phyloP scores from a whole-genome alignment of 2,797 vertebrate genomes.

The Bufotes viridis region DNA sequence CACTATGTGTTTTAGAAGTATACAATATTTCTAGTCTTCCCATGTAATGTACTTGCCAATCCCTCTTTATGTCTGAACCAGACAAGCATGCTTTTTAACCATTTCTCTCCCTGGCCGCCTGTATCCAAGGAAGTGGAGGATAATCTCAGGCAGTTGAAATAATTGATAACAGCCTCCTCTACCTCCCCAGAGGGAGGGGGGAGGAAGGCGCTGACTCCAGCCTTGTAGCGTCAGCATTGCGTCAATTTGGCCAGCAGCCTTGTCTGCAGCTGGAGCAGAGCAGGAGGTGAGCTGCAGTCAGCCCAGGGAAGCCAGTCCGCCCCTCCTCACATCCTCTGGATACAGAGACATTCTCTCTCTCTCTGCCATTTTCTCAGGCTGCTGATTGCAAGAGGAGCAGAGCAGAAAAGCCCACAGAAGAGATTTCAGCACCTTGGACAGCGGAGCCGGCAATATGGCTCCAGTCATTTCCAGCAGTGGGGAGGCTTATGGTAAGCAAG shows the following conservation, averaged over 20 bases:
- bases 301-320: constrained; percentile 64
- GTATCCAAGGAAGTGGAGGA: constrained; percentile 59
- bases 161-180: constrained; percentile 74
- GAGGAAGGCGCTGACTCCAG: constrained; percentile 81
- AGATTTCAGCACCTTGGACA: constrained; percentile 84
- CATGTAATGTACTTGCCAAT: constrained; percentile 8
- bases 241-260: constrained; percentile 84
- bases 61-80: constrained; percentile 8
- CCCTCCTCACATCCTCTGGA: constrained; percentile 30
- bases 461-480: constrained; percentile 79
- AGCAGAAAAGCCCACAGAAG: neutral
- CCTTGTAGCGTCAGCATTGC: constrained; percentile 90
- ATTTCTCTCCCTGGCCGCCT: constrained; percentile 38
- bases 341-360: constrained; percentile 63
- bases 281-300: constrained; percentile 71
- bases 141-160: constrained; percentile 75
- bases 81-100: constrained; percentile 24
- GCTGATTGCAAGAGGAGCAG: constrained; percentile 33
- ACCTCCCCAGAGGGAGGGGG: constrained; percentile 68
- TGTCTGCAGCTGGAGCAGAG: constrained; percentile 75
- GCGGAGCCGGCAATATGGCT: constrained; percentile 81
- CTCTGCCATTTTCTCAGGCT: constrained; percentile 57
- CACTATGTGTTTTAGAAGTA: too few species aligned
- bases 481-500: constrained; percentile 86
- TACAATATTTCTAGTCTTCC: neutral